Conservation (phyloP, 1,140 invertebrate species). For the Caenorhabditis latens region DNA sequence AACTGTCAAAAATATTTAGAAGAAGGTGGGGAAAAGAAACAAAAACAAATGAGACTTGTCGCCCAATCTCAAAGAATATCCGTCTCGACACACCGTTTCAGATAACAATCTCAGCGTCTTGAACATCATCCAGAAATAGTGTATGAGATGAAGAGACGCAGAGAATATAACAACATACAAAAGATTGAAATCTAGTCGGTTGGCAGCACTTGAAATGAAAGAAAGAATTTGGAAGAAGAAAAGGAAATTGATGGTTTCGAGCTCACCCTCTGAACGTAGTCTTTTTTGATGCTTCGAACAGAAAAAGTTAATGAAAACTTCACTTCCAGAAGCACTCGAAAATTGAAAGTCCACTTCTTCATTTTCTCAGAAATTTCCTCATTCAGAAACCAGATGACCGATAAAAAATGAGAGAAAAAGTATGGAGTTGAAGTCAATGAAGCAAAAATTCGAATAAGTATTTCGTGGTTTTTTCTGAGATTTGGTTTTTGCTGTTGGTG, state of each 20-base stretch:
- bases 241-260: constrained; percentile 7
- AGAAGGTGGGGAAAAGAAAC: neutral
- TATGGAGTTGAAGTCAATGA: neutral
- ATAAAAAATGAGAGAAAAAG: neutral
- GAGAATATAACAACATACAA: constrained; percentile 24
- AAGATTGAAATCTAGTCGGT: constrained; percentile 23
- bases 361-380: neutral
- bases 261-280: neutral
- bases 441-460: neutral
- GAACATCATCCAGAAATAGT: constrained; percentile 28
- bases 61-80: neutral
- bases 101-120: constrained; percentile 46
- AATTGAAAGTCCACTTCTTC: neutral
- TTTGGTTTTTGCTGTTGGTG: constrained; percentile 20
- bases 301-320: constrained; percentile 18
- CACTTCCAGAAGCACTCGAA: neutral
- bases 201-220: neutral
- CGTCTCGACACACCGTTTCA: constrained; percentile 49
- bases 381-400: neutral
- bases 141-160: constrained; percentile 19
- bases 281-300: neutral
- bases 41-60: neutral
- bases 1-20: no score
- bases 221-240: neutral
- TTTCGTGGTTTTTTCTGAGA: neutral